Percentiles rank a stretch among this genome's conserved stretches.
phyloP scores from a whole-genome alignment of 2,113 vertebrate species.

The Platysteira castanea region DNA sequence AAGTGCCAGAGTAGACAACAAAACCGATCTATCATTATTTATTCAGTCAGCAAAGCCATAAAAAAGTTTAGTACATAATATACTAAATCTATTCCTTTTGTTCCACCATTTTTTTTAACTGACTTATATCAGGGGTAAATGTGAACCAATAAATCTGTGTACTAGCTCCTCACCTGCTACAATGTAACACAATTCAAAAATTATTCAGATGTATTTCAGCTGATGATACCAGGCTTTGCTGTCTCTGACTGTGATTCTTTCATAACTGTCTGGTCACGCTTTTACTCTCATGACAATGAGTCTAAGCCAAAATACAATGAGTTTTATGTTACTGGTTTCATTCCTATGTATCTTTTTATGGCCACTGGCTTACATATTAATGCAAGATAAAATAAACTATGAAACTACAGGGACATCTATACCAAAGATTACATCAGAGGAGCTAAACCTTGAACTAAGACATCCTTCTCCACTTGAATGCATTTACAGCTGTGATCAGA shows the following conservation, averaged over 20 bases:
- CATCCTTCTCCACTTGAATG: neutral
- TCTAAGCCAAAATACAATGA: neutral
- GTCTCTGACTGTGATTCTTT: neutral
- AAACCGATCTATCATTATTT: slow-evolving; percentile 18
- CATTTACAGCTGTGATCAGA: neutral
- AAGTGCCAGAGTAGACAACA: neutral
- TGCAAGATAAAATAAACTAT: neutral
- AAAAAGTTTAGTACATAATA: neutral
- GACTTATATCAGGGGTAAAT: neutral
- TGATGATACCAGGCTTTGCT: neutral
- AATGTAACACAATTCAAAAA: neutral
- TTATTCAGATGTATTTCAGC: neutral
- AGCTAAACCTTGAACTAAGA: neutral
- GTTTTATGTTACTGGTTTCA: neutral
- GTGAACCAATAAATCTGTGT: slow-evolving; percentile 4
- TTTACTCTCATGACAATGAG: neutral
- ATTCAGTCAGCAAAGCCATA: slow-evolving; percentile 19
- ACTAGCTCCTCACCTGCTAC: neutral
- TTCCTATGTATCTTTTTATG: neutral
- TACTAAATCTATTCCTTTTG: slow-evolving; percentile 10
- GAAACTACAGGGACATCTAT: neutral
- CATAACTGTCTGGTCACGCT: accelerated
- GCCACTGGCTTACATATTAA: neutral
- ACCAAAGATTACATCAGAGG: neutral
- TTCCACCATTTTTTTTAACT: slow-evolving; percentile 27